Base-by-base conservation (phyloP, 2,113 vertebrate genomes). In the Sciurus niger region DNA sequence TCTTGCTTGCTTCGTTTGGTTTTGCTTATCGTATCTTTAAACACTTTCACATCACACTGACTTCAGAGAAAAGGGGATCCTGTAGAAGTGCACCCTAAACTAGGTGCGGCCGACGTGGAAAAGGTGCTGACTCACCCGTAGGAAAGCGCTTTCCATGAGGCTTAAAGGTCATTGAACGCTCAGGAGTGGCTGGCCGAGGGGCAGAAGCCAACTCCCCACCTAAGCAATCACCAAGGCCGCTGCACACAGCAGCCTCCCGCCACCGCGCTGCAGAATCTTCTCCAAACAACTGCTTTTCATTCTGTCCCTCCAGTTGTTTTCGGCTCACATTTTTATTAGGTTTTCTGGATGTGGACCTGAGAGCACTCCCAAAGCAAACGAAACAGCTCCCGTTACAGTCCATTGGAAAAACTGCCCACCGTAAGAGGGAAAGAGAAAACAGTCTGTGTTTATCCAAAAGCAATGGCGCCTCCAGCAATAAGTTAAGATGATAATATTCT, bases 381-480 rank as follows among this genome's bases (percentile, higher is more conserved):
- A 94, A 43, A 73, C 37, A 84, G 70, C 82, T 58, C 85, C 16
- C 4, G 84, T 90, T 96, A 77, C 73, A 60, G 92, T 90, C 87
- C 93, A 89, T 98, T 97, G 92, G 93, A 89, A 96, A 96, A 96
- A 37, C 87, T 67, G 32, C 72, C 85, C 80, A 5, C 92, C 70
- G 77, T 84, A 94, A 93, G 58, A 85, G 34, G 32, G 37, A 43
- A 86, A 93, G 60, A 55, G 84, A 88, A 97, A 96, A 97, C 72
- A 88, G 55, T 91, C 80, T 93, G 40, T 97, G 79, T 97, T 98
- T 96, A 92, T 53, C 90, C 84, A 93, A 93, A 98, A 87, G 94
- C 80, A 96, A 90, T 90, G 96, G 92, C 74, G 95, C 96, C 89
- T 96, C 86, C 72, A 92, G 92, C 92, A 90, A 58, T 93, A 93